phyloP scores from a whole-genome alignment of 2,113 vertebrate species.

The Ascaphus truei region DNA sequence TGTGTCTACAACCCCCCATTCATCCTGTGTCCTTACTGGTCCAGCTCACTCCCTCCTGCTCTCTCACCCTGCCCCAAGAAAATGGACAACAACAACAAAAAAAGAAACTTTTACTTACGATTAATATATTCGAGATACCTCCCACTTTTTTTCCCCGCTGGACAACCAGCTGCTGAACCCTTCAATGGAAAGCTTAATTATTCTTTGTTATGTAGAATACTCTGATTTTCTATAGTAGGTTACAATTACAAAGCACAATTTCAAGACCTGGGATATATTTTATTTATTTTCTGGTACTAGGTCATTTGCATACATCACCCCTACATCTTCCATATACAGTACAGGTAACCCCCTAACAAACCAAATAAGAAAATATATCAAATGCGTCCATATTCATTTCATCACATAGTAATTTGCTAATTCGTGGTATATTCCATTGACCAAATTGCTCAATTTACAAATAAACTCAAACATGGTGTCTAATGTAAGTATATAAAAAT shows the following conservation, averaged over 20 bases:
- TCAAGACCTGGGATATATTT: conserved; percentile 54
- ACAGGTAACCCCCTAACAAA: too few species aligned
- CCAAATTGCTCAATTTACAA: too few species aligned
- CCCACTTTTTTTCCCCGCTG: conserved; percentile 70
- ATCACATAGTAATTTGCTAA: too few species aligned
- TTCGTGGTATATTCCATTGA: too few species aligned
- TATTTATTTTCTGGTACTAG: conserved; percentile 50
- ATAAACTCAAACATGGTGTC: too few species aligned
- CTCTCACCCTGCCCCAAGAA: conserved; percentile 31
- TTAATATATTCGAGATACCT: conserved; percentile 77
- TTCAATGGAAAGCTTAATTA: conserved; percentile 94
- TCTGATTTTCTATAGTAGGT: conserved; percentile 77
- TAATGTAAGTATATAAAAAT: not conserved
- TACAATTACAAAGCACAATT: conserved; percentile 71
- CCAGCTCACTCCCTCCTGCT: conserved; percentile 12
- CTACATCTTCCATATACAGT: conserved; percentile 50
- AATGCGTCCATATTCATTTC: too few species aligned
- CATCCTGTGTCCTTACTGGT: too few species aligned
- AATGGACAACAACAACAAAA: conserved; percentile 45
- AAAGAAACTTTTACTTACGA: conserved; percentile 57
- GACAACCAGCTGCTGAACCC: conserved; percentile 87
- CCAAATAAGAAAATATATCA: too few species aligned
- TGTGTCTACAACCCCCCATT: conserved; percentile 23
- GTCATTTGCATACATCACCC: conserved; percentile 57
- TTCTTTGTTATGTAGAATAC: conserved; percentile 95